Percentiles rank a stretch among this genome's conserved stretches.
phyloP scores from a whole-genome alignment of 2,888 invertebrate genomes.

The Folsomia candida region DNA sequence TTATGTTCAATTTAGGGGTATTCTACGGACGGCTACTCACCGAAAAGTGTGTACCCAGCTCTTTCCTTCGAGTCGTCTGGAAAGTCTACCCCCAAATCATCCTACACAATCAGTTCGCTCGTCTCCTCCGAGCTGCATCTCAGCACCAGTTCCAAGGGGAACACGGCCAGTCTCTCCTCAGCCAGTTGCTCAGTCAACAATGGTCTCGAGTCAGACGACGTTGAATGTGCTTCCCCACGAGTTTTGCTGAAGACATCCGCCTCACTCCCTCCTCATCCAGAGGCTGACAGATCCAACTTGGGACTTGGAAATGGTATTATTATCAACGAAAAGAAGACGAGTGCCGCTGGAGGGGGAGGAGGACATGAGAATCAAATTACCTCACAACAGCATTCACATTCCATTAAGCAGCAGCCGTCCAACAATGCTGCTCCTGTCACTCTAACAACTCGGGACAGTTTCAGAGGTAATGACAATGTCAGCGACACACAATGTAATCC shows the following conservation, averaged over 20 bases:
- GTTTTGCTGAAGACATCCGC: not conserved
- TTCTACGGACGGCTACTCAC: constrained; percentile 50
- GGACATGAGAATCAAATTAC: not conserved
- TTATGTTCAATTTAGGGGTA: too few species aligned
- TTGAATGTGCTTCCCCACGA: constrained; percentile 29
- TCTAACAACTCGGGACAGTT: not conserved
- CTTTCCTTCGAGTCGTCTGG: constrained; percentile 47
- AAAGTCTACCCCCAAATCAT: constrained; percentile 47
- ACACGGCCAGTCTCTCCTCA: constrained; percentile 15
- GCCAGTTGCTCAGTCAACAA: constrained; percentile 43
- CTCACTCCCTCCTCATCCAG: not conserved
- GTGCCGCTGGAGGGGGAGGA: not conserved
- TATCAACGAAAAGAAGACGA: not conserved
- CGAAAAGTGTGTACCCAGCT: constrained; percentile 49
- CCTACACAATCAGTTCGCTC: constrained; percentile 48
- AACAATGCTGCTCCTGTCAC: not conserved
- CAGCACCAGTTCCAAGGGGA: constrained; percentile 11
- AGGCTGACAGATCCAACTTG: not conserved
- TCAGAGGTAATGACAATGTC: constrained; percentile 15
- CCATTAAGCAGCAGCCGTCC: constrained; percentile 8
- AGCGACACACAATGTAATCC: constrained; percentile 5
- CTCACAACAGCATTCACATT: not conserved
- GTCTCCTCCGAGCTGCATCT: constrained; percentile 45
- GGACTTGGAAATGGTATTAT: not conserved
- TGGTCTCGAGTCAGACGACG: constrained; percentile 39